phyloP scores from a whole-genome alignment of 2,888 invertebrate species.

The Troglohyphantes excavatus region DNA sequence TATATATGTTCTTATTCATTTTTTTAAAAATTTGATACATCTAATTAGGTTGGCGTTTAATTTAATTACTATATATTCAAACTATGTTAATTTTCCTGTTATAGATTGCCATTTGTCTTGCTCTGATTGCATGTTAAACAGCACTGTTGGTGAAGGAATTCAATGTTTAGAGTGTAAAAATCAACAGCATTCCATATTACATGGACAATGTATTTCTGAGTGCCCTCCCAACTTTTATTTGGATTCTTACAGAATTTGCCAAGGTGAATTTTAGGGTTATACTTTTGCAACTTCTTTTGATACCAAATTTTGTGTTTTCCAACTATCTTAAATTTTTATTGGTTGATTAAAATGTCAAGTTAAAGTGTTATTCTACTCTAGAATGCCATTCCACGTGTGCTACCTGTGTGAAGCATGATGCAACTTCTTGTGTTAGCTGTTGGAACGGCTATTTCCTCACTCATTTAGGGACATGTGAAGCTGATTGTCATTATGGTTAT shows the following conservation, averaged over 20 bases:
- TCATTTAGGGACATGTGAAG: constrained; percentile 70
- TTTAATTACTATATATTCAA: background rate
- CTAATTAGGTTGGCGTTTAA: too few relatives aligned
- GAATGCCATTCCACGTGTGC: constrained; percentile 65
- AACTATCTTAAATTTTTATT: too few relatives aligned
- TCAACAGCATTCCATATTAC: constrained; percentile 32
- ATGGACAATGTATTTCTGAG: constrained; percentile 40
- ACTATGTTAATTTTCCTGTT: background rate
- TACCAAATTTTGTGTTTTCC: too few relatives aligned
- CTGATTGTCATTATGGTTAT: constrained; percentile 56
- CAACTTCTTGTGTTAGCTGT: constrained; percentile 63
- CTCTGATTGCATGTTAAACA: constrained; percentile 35
- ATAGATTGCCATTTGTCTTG: constrained; percentile 67
- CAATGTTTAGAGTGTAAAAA: constrained; percentile 66
- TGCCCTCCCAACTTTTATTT: constrained; percentile 62
- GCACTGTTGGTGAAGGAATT: constrained; percentile 11
- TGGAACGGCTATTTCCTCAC: constrained; percentile 51
- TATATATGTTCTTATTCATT: too few relatives aligned
- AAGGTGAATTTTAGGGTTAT: constrained; percentile 30
- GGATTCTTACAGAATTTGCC: constrained; percentile 47
- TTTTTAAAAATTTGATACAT: too few relatives aligned
- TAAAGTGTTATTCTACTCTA: background rate
- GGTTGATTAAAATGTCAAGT: too few relatives aligned
- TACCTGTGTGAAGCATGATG: constrained; percentile 63
- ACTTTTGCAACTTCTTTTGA: too few relatives aligned